Evolutionary conservation across 2,113 vertebrate species (phyloP).

Genomic region (Ceyx cyanopectus): DNA sequence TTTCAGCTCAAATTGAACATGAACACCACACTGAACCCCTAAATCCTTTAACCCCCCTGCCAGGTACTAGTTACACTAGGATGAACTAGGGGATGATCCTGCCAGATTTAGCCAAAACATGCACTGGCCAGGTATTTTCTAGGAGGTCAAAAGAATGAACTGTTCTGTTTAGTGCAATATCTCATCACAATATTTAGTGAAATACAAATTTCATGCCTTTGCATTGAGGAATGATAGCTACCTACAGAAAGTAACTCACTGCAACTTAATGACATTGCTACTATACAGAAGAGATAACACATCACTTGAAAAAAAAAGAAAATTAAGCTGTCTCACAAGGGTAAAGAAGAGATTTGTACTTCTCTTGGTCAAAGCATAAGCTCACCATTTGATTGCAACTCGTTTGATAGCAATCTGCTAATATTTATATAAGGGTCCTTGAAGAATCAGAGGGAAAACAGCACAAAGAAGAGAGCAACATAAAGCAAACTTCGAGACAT

Average conservation of each 20-base stretch:
- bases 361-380: not conserved
- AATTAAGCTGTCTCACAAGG: not conserved
- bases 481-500: not conserved
- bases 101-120: not conserved
- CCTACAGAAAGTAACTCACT: not conserved
- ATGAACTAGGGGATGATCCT: not conserved
- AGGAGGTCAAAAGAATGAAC: not conserved
- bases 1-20: not conserved
- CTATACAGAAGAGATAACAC: not conserved
- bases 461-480: not conserved
- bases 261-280: not conserved
- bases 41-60: not conserved
- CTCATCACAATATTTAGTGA: not conserved
- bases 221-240: not conserved
- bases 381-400: not conserved
- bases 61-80: not conserved
- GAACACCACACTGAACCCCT: not conserved
- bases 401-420: constrained; percentile 4
- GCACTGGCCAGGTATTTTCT: not conserved
- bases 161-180: not conserved
- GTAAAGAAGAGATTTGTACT: not conserved
- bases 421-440: constrained; percentile 1
- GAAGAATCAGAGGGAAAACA: constrained; percentile 2
- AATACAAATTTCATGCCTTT: not conserved
- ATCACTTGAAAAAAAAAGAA: not conserved